Evolutionary conservation across 2,888 invertebrate species (phyloP), one percentile per base, ranked within the genome.

Genomic region (Lasioglossum malachurum): DNA sequence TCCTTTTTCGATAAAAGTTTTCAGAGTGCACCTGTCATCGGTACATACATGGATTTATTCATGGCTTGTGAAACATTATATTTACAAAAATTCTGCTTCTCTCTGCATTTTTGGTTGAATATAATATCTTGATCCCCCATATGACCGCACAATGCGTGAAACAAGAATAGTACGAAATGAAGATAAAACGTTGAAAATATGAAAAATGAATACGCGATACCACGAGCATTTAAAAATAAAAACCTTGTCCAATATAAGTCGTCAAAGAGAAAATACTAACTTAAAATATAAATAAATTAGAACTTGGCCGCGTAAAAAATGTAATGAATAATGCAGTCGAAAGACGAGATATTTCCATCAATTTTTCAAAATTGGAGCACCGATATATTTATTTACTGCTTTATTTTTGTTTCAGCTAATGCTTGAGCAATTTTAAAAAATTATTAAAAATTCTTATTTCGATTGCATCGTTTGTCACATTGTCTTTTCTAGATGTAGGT

Each of bases 21-120:
- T n/a, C 57, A 57, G 57, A 57, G n/a, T 57, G 57, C 57, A 57
- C n/a, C n/a, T 57, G 57, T 57, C n/a, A 57, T 57, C 57, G 57
- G 57, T 57, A n/a, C 57, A 57, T 57, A 57, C n/a, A n/a, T n/a
- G 57, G 23, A n/a, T 57, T 57, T 57, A 57, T n/a, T 57, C 57
- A 57, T n/a, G n/a, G 3, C 3, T 57, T 10, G n/a, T n/a, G 57
- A 10, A 57, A n/a, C 12, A n/a, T 57, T 57, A 53, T n/a, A n/a
- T n/a, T n/a, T n/a, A 57, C 57, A 57, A 57, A 57, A 57, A 57
- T 57, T 57, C n/a, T 57, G 57, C 57, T n/a, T n/a, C n/a, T 0
- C n/a, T n/a, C 57, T 57, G 10, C 2, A 57, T n/a, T 57, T 57
- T n/a, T n/a, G 57, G 57, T n/a, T 10, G n/a, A 57, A 57, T 4